Conservation (phyloP, 2,113 vertebrate genomes). For the Thunnus maccoyii region DNA sequence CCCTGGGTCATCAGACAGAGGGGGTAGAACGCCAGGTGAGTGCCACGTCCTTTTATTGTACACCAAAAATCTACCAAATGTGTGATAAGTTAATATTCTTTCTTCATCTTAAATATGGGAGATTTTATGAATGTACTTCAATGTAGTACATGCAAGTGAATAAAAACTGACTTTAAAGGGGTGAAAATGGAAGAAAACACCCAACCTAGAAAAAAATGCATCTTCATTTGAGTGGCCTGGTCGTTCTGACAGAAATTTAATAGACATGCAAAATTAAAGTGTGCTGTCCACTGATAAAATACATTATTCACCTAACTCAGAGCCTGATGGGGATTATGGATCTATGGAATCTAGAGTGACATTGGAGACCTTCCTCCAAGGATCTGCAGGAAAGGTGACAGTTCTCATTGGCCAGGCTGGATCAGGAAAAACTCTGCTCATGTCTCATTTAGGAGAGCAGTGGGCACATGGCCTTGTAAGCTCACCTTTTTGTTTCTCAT, state of each 20-base stretch:
- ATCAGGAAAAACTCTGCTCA: slow-evolving; percentile 90
- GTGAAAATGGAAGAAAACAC: neutral
- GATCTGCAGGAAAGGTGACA: slow-evolving; percentile 73
- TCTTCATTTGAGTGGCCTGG: neutral
- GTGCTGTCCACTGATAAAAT: neutral
- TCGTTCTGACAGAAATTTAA: neutral
- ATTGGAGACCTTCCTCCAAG: slow-evolving; percentile 84
- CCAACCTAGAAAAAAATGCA: neutral
- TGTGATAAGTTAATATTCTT: neutral
- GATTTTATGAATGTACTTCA: neutral
- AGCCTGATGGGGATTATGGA: slow-evolving; percentile 76
- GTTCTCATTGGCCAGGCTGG: slow-evolving; percentile 89
- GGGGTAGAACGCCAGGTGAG: slow-evolving; percentile 40
- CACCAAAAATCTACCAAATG: neutral
- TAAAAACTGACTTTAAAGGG: neutral
- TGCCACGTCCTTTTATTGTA: neutral
- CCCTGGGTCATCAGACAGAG: slow-evolving; percentile 60
- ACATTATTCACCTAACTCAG: slow-evolving; percentile 28
- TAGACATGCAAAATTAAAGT: neutral
- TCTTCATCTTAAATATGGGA: neutral
- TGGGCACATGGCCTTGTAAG: slow-evolving; percentile 85
- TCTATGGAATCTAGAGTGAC: slow-evolving; percentile 70
- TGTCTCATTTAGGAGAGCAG: slow-evolving; percentile 84
- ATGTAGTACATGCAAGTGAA: neutral
- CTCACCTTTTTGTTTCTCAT: neutral